Conservation (phyloP, 23 tunicate species). For the Halocynthia aurantium region DNA sequence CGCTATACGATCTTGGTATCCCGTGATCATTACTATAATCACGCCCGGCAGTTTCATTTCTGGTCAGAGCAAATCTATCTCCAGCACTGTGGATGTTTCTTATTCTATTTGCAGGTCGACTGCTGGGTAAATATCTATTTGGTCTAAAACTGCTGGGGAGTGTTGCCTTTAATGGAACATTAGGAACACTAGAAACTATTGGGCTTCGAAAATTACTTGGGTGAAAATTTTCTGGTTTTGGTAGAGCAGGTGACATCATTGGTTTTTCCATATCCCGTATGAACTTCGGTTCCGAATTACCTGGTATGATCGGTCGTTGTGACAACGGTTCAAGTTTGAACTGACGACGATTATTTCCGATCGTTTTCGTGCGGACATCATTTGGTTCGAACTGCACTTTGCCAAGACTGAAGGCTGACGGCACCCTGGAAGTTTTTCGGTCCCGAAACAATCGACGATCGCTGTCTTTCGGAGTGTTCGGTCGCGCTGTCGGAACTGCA, state of each 20-base stretch:
- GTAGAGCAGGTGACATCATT: neutral
- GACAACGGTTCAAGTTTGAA: constrained; percentile 55
- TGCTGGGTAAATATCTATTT: neutral
- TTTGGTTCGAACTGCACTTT: constrained; percentile 54
- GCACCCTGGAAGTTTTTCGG: constrained; percentile 47
- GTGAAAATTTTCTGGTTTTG: neutral
- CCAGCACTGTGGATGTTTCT: constrained; percentile 9
- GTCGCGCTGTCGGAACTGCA: constrained; percentile 60
- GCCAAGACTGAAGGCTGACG: constrained; percentile 58
- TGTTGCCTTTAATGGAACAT: constrained; percentile 24
- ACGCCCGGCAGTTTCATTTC: no score
- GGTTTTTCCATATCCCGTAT: neutral
- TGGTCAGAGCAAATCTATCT: neutral
- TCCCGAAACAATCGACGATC: constrained; percentile 45
- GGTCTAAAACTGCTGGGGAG: neutral
- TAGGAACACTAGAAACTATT: neutral
- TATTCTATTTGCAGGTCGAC: neutral
- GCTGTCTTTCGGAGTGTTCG: constrained; percentile 62
- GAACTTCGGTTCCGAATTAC: constrained; percentile 13
- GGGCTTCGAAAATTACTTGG: neutral
- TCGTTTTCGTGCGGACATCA: constrained; percentile 47
- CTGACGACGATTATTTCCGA: constrained; percentile 28
- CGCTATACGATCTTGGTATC: no score
- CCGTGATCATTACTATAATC: no score
- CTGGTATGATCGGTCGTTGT: constrained; percentile 12